These are phyloP conservation scores for Meloidogyne floridensis DNA, from an alignment of 1,140 invertebrate species.

Conservation along the genomic window DNA sequence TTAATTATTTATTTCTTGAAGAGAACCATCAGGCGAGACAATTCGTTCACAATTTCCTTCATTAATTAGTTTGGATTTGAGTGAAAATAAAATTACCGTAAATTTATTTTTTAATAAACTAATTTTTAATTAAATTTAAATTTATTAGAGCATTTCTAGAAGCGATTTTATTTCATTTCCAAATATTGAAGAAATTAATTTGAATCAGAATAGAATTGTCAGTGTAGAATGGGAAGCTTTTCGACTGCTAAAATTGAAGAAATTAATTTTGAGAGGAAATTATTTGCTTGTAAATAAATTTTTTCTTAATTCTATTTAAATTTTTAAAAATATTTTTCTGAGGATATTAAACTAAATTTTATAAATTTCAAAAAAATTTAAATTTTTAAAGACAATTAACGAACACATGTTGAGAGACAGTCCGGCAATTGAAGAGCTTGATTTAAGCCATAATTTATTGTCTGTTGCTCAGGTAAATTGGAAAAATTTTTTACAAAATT, in stretches of 20 bases:
- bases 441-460: conserved; percentile 49
- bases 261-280: conserved; percentile 39
- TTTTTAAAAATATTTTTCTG: too few relatives aligned
- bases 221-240: conserved; percentile 55
- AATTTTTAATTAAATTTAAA: not conserved
- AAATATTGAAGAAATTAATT: conserved; percentile 52
- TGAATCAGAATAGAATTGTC: conserved; percentile 44
- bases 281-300: conserved; percentile 38
- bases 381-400: conserved; percentile 44
- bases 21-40: not conserved
- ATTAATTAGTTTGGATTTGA: conserved; percentile 28
- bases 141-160: conserved; percentile 42
- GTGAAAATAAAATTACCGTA: conserved; percentile 28
- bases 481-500: not conserved
- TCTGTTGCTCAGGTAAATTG: conserved; percentile 31
- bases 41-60: conserved; percentile 23
- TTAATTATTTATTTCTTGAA: not conserved
- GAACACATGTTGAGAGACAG: conserved; percentile 53
- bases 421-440: conserved; percentile 46
- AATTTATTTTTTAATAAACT: not conserved
- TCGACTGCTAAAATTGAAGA: conserved; percentile 47
- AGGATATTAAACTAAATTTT: not conserved
- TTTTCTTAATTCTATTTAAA: not conserved
- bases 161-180: conserved; percentile 40
- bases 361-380: not conserved